Base-by-base conservation (phyloP, 1,140 invertebrate genomes). In the Cyclargus thomasi region DNA sequence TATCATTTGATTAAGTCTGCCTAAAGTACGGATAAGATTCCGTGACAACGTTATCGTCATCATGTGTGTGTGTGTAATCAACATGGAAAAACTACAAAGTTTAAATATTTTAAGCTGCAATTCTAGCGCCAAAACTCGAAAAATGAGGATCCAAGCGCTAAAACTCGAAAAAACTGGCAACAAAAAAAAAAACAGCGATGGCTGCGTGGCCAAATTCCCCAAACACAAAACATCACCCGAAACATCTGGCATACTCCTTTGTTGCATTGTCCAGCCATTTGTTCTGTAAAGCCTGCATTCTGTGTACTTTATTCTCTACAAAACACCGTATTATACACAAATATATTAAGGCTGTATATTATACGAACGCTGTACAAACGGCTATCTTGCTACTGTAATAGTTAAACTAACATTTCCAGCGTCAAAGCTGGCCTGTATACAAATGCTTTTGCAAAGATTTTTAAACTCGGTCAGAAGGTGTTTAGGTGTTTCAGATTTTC, bases 251-350 rank as follows among this genome's bases (percentile, higher is more conserved):
- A 11, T 20, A 59, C 14, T 59, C 55, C 55, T 59, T 59, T 59
- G 55, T 59, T 17, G 17, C 55, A 59, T 20, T 59, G 55, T 21
- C 55, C 55, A 21, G 55, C 17, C 55, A 59, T 59, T 59, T 59
- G 55, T 59, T 59, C 18, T 20, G 55, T 59, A 20, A 59, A 59
- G 55, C 55, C 20, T 21, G 55, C 55, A 59, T 22, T 59, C 55
- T 59, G 18, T 59, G 55, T 20, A 20, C 55, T 59, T 59, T 59
- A 59, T 21, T 59, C 18, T 59, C 20, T 21, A 21, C 55, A 59
- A 59, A 20, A 59, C 55, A 59, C 55, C 7, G 55, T 18, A 59
- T 20, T 20, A 59, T 21, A 59, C 17, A 59, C 55, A 59, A 59
- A 59, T 59, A 59, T 59, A 59, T 59, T 16, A 47, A 47, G 39